Conservation (phyloP, 2,888 invertebrate genomes). For the Harpalus rubripes region DNA sequence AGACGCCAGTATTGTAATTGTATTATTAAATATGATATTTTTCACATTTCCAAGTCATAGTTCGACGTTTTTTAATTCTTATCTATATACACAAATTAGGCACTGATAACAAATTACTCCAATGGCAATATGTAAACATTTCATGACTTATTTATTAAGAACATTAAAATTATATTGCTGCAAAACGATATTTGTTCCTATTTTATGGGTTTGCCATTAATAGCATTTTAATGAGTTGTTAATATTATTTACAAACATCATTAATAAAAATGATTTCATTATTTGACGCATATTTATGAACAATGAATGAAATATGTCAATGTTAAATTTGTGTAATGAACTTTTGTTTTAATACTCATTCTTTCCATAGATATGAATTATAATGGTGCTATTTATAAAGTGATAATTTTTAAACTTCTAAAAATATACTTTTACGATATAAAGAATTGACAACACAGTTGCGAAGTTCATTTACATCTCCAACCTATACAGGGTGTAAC, state of each 20-base stretch:
- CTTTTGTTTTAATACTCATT: background rate
- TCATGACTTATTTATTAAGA: conserved; percentile 15
- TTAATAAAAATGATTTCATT: conserved; percentile 17
- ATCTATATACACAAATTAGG: conserved; percentile 57
- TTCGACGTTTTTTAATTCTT: conserved; percentile 56
- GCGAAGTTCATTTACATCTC: conserved; percentile 8
- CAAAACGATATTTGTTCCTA: conserved; percentile 17
- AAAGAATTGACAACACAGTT: background rate
- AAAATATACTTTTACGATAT: conserved; percentile 17
- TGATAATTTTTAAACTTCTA: conserved; percentile 12
- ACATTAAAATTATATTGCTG: conserved; percentile 10
- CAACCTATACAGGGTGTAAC: too few relatives aligned
- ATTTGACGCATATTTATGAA: background rate
- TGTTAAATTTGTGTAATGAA: background rate
- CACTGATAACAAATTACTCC: conserved; percentile 59
- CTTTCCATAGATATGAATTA: background rate
- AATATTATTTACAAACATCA: conserved; percentile 10
- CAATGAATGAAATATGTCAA: background rate
- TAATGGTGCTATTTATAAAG: conserved; percentile 12
- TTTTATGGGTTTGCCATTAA: background rate
- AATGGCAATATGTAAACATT: conserved; percentile 35
- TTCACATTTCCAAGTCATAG: conserved; percentile 54
- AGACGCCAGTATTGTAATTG: conserved; percentile 49
- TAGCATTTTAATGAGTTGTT: background rate
- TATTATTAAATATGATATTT: conserved; percentile 48